Evolutionary conservation across 2,888 invertebrate species (phyloP).

Genomic region (Machimus atricapillus): DNA sequence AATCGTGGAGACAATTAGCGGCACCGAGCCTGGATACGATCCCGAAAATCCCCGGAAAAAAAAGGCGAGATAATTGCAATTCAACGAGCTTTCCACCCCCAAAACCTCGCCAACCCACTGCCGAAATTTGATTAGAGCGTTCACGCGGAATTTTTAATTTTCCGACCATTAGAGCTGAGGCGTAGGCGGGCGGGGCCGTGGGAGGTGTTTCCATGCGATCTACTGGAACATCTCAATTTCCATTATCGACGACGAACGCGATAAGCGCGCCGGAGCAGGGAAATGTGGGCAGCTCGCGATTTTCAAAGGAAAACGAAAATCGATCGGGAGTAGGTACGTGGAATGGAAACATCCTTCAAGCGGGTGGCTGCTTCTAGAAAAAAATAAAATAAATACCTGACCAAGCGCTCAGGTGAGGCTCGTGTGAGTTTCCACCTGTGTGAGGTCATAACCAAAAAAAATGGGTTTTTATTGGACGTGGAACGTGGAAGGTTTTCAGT

Average conservation of each 20-base stretch:
- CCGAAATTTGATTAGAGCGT: not conserved
- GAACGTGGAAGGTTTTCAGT: not conserved
- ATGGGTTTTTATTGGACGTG: not conserved
- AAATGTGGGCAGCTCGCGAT: not conserved
- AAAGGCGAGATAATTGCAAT: not conserved
- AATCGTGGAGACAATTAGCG: not conserved
- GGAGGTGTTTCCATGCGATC: not conserved
- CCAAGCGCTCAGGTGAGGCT: not conserved
- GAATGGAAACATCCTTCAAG: not conserved
- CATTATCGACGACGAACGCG: not conserved
- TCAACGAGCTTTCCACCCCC: not conserved
- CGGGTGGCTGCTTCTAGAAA: not conserved
- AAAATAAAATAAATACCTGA: not conserved
- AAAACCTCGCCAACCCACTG: not conserved
- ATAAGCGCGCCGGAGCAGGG: not conserved
- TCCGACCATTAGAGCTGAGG: not conserved
- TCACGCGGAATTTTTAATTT: not conserved
- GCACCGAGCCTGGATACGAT: not conserved
- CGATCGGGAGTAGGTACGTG: not conserved
- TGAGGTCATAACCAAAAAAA: not conserved
- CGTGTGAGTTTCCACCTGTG: not conserved
- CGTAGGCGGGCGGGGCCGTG: not conserved
- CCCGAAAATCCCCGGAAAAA: not conserved
- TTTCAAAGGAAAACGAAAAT: not conserved
- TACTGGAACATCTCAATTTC: not conserved